Conservation (phyloP, 2,888 invertebrate genomes). For the Alentia gelatinosa region DNA sequence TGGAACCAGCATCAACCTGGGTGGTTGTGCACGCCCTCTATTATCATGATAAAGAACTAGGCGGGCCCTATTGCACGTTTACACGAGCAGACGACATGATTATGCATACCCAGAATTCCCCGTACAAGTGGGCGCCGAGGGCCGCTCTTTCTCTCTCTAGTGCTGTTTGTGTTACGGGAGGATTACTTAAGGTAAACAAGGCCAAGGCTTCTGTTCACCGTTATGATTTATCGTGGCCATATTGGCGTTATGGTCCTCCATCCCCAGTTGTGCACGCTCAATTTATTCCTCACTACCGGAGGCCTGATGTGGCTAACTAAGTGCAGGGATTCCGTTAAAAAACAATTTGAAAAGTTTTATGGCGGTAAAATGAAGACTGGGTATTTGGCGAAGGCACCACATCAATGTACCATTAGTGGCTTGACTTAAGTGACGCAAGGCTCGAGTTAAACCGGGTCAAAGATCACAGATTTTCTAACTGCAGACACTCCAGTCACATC, state of each 20-base stretch:
- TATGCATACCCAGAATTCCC: conserved; percentile 24
- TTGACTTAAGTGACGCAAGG: too few relatives aligned
- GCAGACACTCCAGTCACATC: too few relatives aligned
- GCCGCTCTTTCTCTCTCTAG: background rate
- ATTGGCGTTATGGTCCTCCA: background rate
- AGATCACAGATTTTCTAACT: too few relatives aligned
- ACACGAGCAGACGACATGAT: background rate
- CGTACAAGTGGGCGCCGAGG: background rate
- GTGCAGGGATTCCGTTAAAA: too few relatives aligned
- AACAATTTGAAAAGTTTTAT: too few relatives aligned
- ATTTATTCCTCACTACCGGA: background rate
- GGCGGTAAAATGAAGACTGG: too few relatives aligned
- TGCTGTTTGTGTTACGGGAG: background rate
- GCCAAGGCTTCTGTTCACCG: background rate
- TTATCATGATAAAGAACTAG: conserved; percentile 28
- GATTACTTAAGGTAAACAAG: background rate
- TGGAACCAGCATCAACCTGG: conserved; percentile 6
- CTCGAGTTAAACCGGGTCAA: too few relatives aligned
- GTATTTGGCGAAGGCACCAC: too few relatives aligned
- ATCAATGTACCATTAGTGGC: too few relatives aligned
- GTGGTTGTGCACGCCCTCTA: background rate
- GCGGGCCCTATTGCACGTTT: background rate
- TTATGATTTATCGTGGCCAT: background rate
- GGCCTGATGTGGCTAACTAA: too few relatives aligned
- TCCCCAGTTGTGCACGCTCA: background rate